Base-by-base conservation (phyloP, 2,113 vertebrate species). In the Erythrocercus mccallii region DNA sequence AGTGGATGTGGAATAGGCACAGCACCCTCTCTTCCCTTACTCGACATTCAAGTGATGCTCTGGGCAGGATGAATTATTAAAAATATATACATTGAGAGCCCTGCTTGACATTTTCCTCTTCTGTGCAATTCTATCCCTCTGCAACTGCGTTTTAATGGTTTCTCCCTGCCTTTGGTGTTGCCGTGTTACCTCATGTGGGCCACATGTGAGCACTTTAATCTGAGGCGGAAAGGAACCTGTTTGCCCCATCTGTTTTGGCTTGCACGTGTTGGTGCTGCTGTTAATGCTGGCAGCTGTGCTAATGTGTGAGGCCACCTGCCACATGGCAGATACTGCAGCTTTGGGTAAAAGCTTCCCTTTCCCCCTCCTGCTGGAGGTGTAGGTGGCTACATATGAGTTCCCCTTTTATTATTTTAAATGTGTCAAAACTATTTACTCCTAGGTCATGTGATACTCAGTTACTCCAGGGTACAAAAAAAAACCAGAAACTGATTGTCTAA, bases 271-370 rank as follows among this genome's bases (percentile, higher is more conserved):
- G 76, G 57, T 96, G 96, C 95, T 95, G 93, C 94, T 96, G 90
- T 96, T 94, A 69, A 68, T 87, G 93, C 94, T 94, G 95, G 94
- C 98, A 98, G 97, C 97, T 98, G 97, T 97, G 97, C 95, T 96
- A 62, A 94, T 94, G 93, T 90, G 88, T 22, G 33, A 48, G 96
- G 91, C 97, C 97, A 98, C 96, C 97, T 98, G 97, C 96, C 95
- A 94, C 95, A 58, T 37, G 94, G 94, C 77, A 90, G 54, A 88
- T 62, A 66, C 33, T 89, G 73, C 82, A 56, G 88, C 89, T 79
- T 48, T 18, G 92, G 47, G 87, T 50, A 60, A 48, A 78, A 68
- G 78, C 45, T 38, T 35, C 31, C 90, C 69, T 84, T 86, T 79
- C 77, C 47, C 51, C 45, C 58, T 53, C 83, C 42, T 15, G 4